Evolutionary conservation across 2,113 vertebrate species (phyloP).

Genomic region (Pomatorhinus ruficollis): DNA sequence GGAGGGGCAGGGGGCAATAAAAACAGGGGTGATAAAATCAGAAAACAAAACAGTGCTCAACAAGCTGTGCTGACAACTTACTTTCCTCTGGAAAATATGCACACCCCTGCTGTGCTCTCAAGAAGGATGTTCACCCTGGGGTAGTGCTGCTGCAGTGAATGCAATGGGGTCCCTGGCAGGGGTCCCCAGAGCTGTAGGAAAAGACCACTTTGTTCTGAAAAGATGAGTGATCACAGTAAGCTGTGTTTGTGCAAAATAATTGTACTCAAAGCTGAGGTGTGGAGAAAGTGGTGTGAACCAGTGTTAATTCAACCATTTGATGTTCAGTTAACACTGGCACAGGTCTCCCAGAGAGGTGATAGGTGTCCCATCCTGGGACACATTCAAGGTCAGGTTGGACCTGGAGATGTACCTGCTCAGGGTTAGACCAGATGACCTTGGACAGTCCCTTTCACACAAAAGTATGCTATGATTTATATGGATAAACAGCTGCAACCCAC

Average conservation of each 20-base stretch:
- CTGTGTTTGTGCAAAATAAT: neutral
- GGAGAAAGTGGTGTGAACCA: neutral
- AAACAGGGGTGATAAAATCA: neutral
- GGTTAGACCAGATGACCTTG: neutral
- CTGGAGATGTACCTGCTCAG: neutral
- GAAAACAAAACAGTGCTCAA: neutral
- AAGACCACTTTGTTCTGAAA: neutral
- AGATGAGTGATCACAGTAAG: neutral
- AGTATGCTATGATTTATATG: neutral
- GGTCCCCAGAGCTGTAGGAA: neutral
- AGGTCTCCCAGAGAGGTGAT: neutral
- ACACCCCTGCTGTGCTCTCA: rapidly evolving
- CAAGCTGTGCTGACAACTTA: neutral
- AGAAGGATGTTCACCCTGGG: neutral
- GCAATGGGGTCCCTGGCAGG: neutral
- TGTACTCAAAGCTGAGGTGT: neutral
- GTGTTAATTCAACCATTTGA: neutral
- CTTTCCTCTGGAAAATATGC: neutral
- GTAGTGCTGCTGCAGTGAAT: neutral
- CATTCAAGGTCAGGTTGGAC: neutral
- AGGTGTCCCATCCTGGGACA: neutral
- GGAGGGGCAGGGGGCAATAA: neutral
- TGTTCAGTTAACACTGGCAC: neutral
- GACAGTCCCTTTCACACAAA: neutral
- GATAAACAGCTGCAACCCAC: neutral